Base-by-base conservation (phyloP, 2,888 invertebrate genomes). In the Adelognathus sp. region DNA sequence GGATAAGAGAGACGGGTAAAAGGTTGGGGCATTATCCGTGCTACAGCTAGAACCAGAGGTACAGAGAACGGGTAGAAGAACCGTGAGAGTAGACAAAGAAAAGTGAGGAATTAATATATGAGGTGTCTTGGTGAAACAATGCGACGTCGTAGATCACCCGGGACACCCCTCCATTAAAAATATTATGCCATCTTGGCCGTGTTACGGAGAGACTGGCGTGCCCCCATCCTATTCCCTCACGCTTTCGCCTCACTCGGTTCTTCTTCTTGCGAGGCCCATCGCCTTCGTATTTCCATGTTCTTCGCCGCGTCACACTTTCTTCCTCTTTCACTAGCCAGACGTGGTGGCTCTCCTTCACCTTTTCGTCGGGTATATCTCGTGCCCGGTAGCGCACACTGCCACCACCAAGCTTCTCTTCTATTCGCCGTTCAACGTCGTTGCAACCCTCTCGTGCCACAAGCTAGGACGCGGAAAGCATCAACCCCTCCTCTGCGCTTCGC, bases 81-180 rank as follows among this genome's bases (percentile, higher is more conserved):
- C 54, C 24, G 9, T 36, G 64, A 63, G 64, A 70, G 70, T 52
- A 64, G 63, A 64, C 69, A 73, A 63, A 61, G 76, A 76, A 78
- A 81, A 77, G 79, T 74, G 85, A 80, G 84, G 83, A 86, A 87
- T 88, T 88, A 90, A 88, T 88, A 87, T 87, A 88, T 86, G 84
- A 86, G 86, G 86, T 86, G 87, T 88, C 88, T 87, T 86, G 84
- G 79, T 83, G 88, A 89, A 89, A 90, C 90, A 90, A 91, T 89
- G 89, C 88, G 84, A 83, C 83, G 85, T 87, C 89, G 89, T 89
- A 89, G 88, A 90, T 91, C 90, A 90, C 88, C 88, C 87, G 85
- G 86, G 89, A 89, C 89, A 88, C 87, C 88, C n/a, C 87, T 89
- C 90, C 90, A 90, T 90, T 91, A 90, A 90, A 90, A 91, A 90